phyloP scores from a whole-genome alignment of 2,888 invertebrate genomes.

The Tiliacea citrago region DNA sequence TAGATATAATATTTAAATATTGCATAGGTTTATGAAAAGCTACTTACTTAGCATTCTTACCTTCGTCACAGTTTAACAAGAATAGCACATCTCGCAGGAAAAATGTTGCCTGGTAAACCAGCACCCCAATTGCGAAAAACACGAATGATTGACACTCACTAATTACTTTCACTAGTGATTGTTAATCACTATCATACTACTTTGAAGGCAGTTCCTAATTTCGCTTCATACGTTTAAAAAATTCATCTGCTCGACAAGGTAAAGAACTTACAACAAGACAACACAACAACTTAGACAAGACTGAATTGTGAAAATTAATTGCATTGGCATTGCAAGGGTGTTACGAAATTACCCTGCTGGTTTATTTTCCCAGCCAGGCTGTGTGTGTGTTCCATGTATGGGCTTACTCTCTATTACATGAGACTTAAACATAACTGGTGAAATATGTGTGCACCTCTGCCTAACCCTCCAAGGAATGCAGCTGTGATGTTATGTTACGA shows the following conservation, averaged over 20 bases:
- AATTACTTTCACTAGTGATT: no score
- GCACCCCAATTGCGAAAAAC: not conserved
- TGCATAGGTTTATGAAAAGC: not conserved
- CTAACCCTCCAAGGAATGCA: no score
- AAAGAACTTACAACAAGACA: not conserved
- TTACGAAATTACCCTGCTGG: not conserved
- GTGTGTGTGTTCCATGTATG: not conserved
- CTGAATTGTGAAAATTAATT: no score
- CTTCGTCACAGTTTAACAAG: not conserved
- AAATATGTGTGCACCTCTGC: not conserved
- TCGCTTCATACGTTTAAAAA: not conserved
- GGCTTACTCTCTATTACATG: not conserved
- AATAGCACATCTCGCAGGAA: not conserved
- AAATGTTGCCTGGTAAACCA: not conserved
- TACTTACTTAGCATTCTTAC: not conserved
- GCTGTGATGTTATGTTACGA: not conserved
- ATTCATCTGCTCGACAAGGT: not conserved
- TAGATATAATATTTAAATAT: not conserved
- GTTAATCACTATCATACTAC: no score
- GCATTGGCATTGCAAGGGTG: not conserved
- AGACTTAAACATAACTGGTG: not conserved
- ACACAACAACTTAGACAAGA: no score
- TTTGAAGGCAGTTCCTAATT: not conserved
- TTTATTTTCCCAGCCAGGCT: not conserved
- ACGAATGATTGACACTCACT: no score